Conservation (phyloP, 2,113 vertebrate species). For the Myiagra hebetior region DNA sequence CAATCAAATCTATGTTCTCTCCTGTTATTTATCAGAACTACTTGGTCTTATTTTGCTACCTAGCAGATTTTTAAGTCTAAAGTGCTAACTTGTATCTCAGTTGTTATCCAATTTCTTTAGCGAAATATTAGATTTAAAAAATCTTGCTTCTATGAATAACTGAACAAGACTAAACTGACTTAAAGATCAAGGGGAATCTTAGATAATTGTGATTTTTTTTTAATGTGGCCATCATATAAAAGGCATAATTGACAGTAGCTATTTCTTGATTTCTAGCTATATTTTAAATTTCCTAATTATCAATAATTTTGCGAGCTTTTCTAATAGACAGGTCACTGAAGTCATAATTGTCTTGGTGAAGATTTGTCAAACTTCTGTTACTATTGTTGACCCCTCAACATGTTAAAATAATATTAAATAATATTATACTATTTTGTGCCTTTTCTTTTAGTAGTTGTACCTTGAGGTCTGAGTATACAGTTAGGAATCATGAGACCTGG, state of each 20-base stretch:
- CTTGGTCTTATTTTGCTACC: background rate
- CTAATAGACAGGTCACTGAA: background rate
- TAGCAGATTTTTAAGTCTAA: background rate
- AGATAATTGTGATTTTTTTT: background rate
- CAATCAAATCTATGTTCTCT: background rate
- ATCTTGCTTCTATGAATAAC: background rate
- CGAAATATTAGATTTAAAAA: background rate
- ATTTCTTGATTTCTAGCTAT: background rate
- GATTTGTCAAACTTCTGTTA: background rate
- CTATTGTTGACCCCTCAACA: background rate
- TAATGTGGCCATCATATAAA: background rate
- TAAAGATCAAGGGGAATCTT: background rate
- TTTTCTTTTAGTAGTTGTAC: background rate
- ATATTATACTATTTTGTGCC: background rate
- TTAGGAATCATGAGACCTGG: background rate
- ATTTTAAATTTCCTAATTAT: background rate
- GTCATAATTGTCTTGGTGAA: background rate
- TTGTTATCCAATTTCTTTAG: background rate
- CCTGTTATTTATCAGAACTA: background rate
- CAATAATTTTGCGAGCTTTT: background rate
- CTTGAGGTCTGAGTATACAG: background rate
- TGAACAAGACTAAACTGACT: background rate
- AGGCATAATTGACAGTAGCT: background rate
- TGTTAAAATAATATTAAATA: background rate
- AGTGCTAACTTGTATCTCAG: background rate